These are phyloP conservation scores for Tachuris rubrigastra DNA, from an alignment of 2,113 vertebrate species.

Conservation along the genomic window DNA sequence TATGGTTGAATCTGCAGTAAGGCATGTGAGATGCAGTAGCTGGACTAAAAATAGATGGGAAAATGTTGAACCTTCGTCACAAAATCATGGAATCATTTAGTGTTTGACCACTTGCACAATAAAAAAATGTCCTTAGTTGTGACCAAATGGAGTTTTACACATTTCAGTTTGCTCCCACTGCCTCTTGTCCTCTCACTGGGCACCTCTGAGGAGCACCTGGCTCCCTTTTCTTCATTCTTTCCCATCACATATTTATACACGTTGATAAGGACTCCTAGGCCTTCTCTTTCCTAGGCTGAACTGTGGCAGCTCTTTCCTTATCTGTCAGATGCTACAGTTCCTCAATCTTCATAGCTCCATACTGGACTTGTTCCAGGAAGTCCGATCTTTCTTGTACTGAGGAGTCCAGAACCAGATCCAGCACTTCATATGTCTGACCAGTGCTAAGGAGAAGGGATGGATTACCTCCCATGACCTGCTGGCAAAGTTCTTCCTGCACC, in stretches of 20 bases:
- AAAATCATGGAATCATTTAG: neutral
- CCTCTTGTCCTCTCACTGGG: neutral
- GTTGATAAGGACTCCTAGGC: neutral
- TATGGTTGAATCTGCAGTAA: neutral
- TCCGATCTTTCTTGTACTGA: neutral
- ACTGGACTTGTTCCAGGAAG: neutral
- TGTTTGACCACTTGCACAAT: neutral
- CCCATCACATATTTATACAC: neutral
- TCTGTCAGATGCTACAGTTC: neutral
- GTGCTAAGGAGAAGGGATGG: accelerated
- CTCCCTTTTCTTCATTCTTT: neutral
- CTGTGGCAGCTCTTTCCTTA: neutral
- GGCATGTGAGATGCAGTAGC: neutral
- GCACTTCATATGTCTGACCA: neutral
- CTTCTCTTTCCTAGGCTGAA: neutral
- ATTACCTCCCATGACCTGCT: neutral
- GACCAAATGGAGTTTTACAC: neutral
- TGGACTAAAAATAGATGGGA: neutral
- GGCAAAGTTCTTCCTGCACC: neutral
- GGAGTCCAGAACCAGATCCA: neutral
- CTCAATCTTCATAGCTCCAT: accelerated
- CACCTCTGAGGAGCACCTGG: neutral
- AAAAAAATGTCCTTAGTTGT: neutral
- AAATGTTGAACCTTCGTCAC: neutral
- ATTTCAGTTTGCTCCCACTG: neutral